Base-by-base conservation (phyloP, 2,797 vertebrate species). In the Myotis findleyi region DNA sequence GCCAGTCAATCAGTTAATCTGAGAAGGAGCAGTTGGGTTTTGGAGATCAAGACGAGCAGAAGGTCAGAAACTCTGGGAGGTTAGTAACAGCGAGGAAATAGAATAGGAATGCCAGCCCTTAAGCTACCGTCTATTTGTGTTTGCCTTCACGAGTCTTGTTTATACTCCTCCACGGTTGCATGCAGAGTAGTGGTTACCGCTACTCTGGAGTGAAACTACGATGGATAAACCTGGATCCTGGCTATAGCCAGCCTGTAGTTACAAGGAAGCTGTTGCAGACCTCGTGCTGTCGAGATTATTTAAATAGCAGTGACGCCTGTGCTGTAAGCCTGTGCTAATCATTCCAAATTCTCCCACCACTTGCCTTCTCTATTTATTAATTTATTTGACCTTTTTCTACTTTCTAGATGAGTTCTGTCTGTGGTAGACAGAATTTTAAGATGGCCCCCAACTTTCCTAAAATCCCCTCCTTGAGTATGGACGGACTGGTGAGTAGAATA, bases 1-100 rank as follows among this genome's bases (percentile, higher is more conserved):
- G 62, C 64, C 94, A 51, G 64, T 17, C 85, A 73, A n/a, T 49
- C 71, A 53, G 93, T 55, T 90, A 38, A 85, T 76, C 92, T 62
- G 89, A 95, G 91, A 83, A 75, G 93, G n/a, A 93, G 53, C 73
- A 44, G 30, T 27, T 44, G 41, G 33, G 33, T 75, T 95, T 88
- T 79, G 79, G 68, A 89, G 85, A 53, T 59, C 85, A 93, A 62
- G 68, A 36, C 18, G 2, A 69, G 33, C 72, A 27, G 77, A 80
- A 95, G 44, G 62, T 89, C 87, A 94, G 84, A 81, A 84, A 44
- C 53, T 69, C 84, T 4, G 57, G 41, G 59, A 73, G 77, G 57
- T 62, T 44, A 59, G n/a, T 11, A 75, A 82, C 36, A 47, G 79
- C 64, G 44, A 91, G 89, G 64, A 94, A 90, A 66, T 0, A n/a